Base-by-base conservation (phyloP, 2,888 invertebrate genomes). In the Acrobeloides nanus region DNA sequence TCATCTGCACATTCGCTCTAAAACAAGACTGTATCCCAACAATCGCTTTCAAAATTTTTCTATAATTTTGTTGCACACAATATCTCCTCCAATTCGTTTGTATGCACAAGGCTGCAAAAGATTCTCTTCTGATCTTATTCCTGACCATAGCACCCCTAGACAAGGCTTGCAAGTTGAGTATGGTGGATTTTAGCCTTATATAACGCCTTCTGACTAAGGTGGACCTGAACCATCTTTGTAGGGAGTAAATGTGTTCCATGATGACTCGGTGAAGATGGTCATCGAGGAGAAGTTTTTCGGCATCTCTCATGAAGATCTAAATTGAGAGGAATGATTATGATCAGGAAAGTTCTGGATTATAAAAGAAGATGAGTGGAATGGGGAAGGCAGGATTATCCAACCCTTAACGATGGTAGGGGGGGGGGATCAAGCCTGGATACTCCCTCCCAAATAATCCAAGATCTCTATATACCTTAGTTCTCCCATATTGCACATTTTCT, bases 261-360 rank as follows among this genome's bases (percentile, higher is more conserved):
- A 92, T 89, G 20, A 62, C 45, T 10, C 88, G 86, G 75, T 93
- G 92, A 44, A 93, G 80, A 62, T 86, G 83, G 72, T 87, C 86
- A 74, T 93, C 92, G 57, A 92, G 78, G 73, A 87, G 85, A 64
- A 87, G 83, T 76, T 92, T 90, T 75, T 92, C 89, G 24, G 87
- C 86, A 75, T 92, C 92, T 32, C 92, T 81, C 79, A 92, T 82
- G 74, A 90, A 92, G 55, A 92, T 75, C 77, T 78, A 57, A 39
- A 55, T 26, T 29, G 29, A 12, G 15, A n/a, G 15, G 15, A n/a
- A 29, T 10, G n/a, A n/a, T n/a, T n/a, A n/a, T 29, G 29, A 29
- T 10, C 29, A 12, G 29, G 15, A 29, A 29, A 29, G 29, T n/a
- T 10, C 29, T 29, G 8, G 29, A 10, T 8, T n/a, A 10, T 8